A percentile compares a stretch with the other conserved stretches of the same genome.
These are phyloP conservation scores for Syrrhaptes paradoxus DNA, from an alignment of 2,113 vertebrate species.

Conservation along the genomic window DNA sequence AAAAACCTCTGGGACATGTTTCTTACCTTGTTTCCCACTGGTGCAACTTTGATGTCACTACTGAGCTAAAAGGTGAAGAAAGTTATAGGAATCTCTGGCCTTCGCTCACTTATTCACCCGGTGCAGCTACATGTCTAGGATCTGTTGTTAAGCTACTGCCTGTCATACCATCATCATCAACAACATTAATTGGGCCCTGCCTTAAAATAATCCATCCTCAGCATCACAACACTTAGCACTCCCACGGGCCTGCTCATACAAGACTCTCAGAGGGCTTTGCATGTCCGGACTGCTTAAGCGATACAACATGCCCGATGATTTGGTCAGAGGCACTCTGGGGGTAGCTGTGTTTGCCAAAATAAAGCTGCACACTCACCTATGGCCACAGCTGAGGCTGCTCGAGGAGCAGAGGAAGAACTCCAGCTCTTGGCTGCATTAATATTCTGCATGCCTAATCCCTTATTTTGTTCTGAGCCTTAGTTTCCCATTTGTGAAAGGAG, in stretches of 20 bases:
- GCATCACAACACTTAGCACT: neutral
- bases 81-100: neutral
- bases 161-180: conserved; percentile 10
- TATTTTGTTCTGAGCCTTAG: neutral
- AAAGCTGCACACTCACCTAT: neutral
- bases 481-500: neutral
- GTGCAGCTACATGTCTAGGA: neutral
- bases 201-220: conserved; percentile 49
- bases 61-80: neutral
- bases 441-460: neutral
- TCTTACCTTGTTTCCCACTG: fast-evolving
- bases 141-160: neutral
- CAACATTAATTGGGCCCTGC: neutral
- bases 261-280: conserved; percentile 21
- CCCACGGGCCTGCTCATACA: conserved; percentile 27
- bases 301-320: conserved; percentile 18
- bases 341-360: neutral
- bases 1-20: neutral
- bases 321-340: neutral
- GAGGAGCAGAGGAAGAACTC: neutral
- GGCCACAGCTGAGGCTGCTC: fast-evolving
- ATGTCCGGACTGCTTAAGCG: neutral
- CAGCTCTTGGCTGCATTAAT: neutral
- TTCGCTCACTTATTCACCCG: neutral
- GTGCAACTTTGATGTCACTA: neutral